Evolutionary conservation across 2,113 vertebrate genomes (phyloP), one percentile per base, ranked within the genome.

Genomic region (Equus przewalskii): DNA sequence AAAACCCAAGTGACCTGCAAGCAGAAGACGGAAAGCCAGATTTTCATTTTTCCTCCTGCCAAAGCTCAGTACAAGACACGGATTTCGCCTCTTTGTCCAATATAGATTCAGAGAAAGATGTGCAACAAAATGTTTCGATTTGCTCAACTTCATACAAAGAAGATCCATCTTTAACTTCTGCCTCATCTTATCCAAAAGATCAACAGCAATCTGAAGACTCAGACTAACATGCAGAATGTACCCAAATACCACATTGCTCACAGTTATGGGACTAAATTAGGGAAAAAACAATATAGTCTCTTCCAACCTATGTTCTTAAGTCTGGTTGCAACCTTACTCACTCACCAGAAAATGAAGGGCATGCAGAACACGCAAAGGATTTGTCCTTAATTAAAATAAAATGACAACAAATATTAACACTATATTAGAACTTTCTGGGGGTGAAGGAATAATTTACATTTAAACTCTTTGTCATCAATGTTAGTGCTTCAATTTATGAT

Each of bases 121-220:
- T 76, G 6, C 89, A 84, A 15, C 30, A 30, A n/a, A 70, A 84
- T 12, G 14, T 28, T 83, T 76, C 95, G 28, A 2, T 16, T 6
- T 92, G 64, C 24, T 94, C 97, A 64, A 13, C 44, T 85, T 90
- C 83, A 18, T 44, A 30, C 76, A 89, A 65, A 89, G 94, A 91
- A 30, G 91, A 86, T 24, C 2, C 36, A 15, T 21, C 76, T 30
- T 2, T n/a, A 44, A 67, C 41, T 41, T 76, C 84, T n/a, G n/a
- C 58, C n/a, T 81, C 92, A 0, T 92, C 3, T 62, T 73, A 1
- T 7, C 22, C 79, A n/a, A 91, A 76, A 81, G 86, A 97, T 46
- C 78, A 81, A 56, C 85, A 79, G 44, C 85, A 88, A 69, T 95
- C 93, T 46, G 94, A 97, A 58, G 97, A 94, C 11, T 97, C 87